Percentiles rank a stretch among this genome's conserved stretches.
phyloP scores from a whole-genome alignment of 2,888 invertebrate species.

The Fragum whitleyi region DNA sequence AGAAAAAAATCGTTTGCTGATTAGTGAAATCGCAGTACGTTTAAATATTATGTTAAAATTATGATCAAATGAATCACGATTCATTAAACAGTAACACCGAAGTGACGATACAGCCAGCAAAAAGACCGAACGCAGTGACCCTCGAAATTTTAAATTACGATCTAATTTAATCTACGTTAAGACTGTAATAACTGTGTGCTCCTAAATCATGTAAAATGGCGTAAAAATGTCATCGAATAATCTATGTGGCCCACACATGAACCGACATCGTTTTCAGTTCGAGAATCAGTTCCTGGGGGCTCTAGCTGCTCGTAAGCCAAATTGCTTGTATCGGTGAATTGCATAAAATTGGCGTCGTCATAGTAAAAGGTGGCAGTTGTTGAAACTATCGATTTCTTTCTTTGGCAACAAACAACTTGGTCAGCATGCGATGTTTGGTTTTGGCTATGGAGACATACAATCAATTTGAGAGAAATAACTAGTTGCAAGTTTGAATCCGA shows the following conservation, averaged over 20 bases:
- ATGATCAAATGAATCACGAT: too few species aligned
- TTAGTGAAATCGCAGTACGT: too few species aligned
- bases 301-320: neutral
- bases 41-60: too few species aligned
- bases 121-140: constrained; percentile 15
- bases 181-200: constrained; percentile 20
- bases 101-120: neutral
- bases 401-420: too few species aligned
- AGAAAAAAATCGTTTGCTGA: too few species aligned
- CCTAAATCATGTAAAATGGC: constrained; percentile 26
- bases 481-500: too few species aligned
- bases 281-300: neutral
- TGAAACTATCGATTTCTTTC: too few species aligned
- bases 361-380: neutral
- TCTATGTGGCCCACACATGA: constrained; percentile 25
- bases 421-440: too few species aligned
- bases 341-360: neutral
- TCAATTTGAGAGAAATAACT: too few species aligned
- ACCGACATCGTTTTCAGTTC: neutral
- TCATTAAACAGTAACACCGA: neutral
- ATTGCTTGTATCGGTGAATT: constrained; percentile 13
- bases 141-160: constrained; percentile 24
- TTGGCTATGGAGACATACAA: too few species aligned
- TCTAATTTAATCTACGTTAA: constrained; percentile 29
- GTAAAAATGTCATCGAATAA: constrained; percentile 23